Evolutionary conservation across 2,888 invertebrate genomes (phyloP).

Genomic region (Dynastes tityus): DNA sequence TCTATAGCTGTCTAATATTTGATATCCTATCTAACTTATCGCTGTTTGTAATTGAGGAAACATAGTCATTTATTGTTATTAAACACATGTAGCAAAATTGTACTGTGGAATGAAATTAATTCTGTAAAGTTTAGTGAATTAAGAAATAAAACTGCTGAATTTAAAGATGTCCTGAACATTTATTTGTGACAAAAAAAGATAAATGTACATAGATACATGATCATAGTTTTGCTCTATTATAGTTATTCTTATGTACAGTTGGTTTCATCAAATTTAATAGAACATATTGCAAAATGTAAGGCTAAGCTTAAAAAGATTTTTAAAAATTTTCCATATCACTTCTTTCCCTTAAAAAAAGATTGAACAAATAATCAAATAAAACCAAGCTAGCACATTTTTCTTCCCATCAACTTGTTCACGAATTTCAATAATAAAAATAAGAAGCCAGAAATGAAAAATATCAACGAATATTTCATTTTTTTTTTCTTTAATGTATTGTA

Average conservation of each 20-base stretch:
- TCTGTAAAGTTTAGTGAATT: not conserved
- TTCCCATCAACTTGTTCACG: not conserved
- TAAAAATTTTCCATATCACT: not conserved
- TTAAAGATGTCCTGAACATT: slow-evolving; percentile 64
- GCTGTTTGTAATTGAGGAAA: not conserved
- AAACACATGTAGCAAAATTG: no score
- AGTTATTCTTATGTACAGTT: slow-evolving; percentile 49
- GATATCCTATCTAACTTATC: not conserved
- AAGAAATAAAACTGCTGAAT: slow-evolving; percentile 9
- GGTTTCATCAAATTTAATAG: slow-evolving; percentile 6
- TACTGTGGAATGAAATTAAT: no score
- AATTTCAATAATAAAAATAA: slow-evolving; percentile 9
- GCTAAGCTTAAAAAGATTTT: not conserved
- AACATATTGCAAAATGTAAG: slow-evolving; percentile 27
- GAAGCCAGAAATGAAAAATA: slow-evolving; percentile 37
- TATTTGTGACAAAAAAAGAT: slow-evolving; percentile 69
- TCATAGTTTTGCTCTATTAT: slow-evolving; percentile 56
- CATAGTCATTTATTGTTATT: not conserved
- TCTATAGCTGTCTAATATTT: not conserved
- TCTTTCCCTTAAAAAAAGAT: slow-evolving; percentile 13
- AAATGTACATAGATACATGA: slow-evolving; percentile 63
- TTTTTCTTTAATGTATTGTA: not conserved
- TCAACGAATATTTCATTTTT: slow-evolving; percentile 40
- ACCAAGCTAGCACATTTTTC: no score
- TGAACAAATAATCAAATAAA: not conserved